phyloP scores from a whole-genome alignment of 2,888 invertebrate genomes.

The Xylota sylvarum region DNA sequence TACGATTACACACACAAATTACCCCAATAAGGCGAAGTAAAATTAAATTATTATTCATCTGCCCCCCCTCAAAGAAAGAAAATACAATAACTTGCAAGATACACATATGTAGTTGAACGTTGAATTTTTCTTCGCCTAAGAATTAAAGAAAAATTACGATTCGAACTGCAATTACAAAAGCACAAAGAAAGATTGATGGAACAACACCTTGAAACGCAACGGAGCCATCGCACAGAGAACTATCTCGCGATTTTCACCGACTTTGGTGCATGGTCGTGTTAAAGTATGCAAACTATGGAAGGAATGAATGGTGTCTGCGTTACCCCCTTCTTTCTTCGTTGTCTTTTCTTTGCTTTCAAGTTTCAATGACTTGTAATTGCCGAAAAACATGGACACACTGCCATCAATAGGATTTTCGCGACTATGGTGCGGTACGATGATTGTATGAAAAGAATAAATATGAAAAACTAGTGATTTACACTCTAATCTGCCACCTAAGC shows the following conservation, averaged over 20 bases:
- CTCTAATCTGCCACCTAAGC: conserved; percentile 50
- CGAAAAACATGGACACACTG: conserved; percentile 68
- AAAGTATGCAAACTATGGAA: conserved; percentile 71
- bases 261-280: conserved; percentile 68
- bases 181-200: conserved; percentile 64
- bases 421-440: not conserved
- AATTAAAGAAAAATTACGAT: conserved; percentile 20
- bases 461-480: conserved; percentile 29
- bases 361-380: conserved; percentile 69
- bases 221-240: conserved; percentile 43
- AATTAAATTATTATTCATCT: conserved; percentile 54
- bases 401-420: conserved; percentile 48
- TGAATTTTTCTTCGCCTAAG: conserved; percentile 8
- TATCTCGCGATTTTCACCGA: conserved; percentile 71
- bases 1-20: conserved; percentile 58
- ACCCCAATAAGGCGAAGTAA: conserved; percentile 40
- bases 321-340: conserved; percentile 48
- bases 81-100: conserved; percentile 24
- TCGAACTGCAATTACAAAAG: conserved; percentile 26
- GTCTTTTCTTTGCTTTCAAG: conserved; percentile 53
- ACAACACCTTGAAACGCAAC: conserved; percentile 62
- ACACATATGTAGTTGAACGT: not conserved
- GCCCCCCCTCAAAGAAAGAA: not conserved
- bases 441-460: conserved; percentile 12
- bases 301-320: conserved; percentile 62